Percentiles rank a stretch among this genome's conserved stretches.
These are phyloP conservation scores for Linnaemya tessellans DNA, from an alignment of 2,888 invertebrate genomes.

Conservation along the genomic window DNA sequence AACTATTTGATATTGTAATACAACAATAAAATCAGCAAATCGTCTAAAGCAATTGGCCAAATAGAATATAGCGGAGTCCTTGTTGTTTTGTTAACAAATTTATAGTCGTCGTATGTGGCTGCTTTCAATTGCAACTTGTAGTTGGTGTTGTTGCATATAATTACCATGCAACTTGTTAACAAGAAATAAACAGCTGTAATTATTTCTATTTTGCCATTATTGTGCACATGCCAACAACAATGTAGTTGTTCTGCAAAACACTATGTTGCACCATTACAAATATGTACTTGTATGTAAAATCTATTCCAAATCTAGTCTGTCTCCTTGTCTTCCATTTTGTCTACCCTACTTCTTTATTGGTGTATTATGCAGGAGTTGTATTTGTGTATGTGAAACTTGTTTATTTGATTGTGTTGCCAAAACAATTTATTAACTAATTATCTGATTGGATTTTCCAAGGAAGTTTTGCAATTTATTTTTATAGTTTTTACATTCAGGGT, in stretches of 20 bases:
- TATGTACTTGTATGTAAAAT: constrained; percentile 10
- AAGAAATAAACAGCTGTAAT: constrained; percentile 68
- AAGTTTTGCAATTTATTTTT: constrained; percentile 69
- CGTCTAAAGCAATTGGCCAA: constrained; percentile 44
- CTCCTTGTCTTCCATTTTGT: constrained; percentile 40
- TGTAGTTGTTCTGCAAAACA: too few relatives aligned
- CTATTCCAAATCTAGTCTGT: constrained; percentile 52
- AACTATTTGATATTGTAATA: constrained; percentile 45
- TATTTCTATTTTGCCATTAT: constrained; percentile 58
- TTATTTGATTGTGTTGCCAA: constrained; percentile 48
- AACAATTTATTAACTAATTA: constrained; percentile 73
- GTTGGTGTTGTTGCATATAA: constrained; percentile 71
- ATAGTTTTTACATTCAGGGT: constrained; percentile 64
- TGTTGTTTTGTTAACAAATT: constrained; percentile 54
- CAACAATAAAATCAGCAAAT: constrained; percentile 24
- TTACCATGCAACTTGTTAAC: constrained; percentile 72
- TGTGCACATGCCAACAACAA: constrained; percentile 3
- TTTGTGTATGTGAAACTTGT: constrained; percentile 23
- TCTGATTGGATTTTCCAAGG: constrained; percentile 71
- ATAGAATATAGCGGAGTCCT: constrained; percentile 55
- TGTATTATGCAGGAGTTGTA: background rate
- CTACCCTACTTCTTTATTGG: background rate
- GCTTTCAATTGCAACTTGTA: constrained; percentile 34
- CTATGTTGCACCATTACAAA: background rate
- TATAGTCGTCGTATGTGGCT: constrained; percentile 37